Evolutionary conservation across 2,113 vertebrate species (phyloP).

Genomic region (Rafetus swinhoei): DNA sequence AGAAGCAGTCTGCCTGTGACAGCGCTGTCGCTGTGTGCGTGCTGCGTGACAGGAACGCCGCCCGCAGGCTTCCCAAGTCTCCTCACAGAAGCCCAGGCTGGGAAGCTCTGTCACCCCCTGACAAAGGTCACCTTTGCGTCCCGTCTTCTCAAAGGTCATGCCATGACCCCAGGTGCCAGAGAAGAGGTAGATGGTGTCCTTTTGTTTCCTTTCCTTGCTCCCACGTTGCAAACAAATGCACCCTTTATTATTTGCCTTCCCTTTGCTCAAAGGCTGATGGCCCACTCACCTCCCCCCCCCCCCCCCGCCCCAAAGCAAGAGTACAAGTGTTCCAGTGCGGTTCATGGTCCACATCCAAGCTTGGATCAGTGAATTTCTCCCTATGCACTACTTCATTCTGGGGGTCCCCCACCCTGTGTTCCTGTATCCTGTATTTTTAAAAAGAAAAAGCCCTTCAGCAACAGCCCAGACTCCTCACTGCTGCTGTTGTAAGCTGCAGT

Average conservation of each 20-base stretch:
- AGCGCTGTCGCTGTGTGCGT: background rate
- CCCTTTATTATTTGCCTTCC: background rate
- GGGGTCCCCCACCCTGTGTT: background rate
- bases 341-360: background rate
- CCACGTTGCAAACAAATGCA: background rate
- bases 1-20: constrained; percentile 34
- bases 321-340: background rate
- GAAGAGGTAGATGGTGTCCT: constrained; percentile 22
- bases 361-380: background rate
- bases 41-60: constrained; percentile 24
- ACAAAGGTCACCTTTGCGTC: constrained; percentile 67
- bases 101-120: constrained; percentile 30
- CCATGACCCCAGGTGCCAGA: constrained; percentile 63
- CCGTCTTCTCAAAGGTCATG: constrained; percentile 61
- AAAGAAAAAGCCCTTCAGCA: background rate
- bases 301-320: background rate
- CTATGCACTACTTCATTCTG: background rate
- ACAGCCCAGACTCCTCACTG: background rate
- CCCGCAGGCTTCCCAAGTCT: constrained; percentile 58
- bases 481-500: background rate
- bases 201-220: background rate
- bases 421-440: background rate
- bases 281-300: background rate
- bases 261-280: background rate
- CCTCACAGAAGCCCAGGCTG: background rate